These are phyloP conservation scores for Australoheros facetus DNA, from an alignment of 2,797 vertebrate species.

Conservation along the genomic window DNA sequence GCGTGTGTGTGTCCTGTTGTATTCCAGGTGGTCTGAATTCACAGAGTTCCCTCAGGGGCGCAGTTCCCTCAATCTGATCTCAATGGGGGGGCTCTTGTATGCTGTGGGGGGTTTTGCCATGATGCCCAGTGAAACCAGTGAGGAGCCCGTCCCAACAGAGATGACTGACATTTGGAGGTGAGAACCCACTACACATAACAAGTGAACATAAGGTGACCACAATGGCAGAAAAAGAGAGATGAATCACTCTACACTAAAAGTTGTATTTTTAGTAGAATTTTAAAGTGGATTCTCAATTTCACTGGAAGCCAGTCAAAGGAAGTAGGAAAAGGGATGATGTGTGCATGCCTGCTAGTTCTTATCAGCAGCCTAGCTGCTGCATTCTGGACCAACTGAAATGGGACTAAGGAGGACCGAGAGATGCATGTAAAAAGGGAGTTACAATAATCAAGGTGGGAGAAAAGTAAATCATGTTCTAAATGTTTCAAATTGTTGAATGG, in stretches of 20 bases:
- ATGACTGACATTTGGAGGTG: constrained; percentile 97
- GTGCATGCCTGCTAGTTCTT: too few species aligned
- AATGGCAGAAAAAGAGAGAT: not conserved
- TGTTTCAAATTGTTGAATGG: too few species aligned
- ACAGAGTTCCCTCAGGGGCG: constrained; percentile 94
- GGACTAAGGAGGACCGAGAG: too few species aligned
- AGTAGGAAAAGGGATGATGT: too few species aligned
- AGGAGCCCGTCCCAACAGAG: constrained; percentile 91
- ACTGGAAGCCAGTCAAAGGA: too few species aligned
- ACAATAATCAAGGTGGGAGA: too few species aligned
- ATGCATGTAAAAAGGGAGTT: too few species aligned
- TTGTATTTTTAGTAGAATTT: accelerated
- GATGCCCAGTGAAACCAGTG: constrained; percentile 87
- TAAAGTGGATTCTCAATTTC: too few species aligned
- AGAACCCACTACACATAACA: constrained; percentile 17
- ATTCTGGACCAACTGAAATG: too few species aligned
- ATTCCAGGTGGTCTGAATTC: constrained; percentile 90
- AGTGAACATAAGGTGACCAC: not conserved
- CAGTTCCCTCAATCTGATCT: constrained; percentile 90
- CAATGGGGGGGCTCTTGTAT: constrained; percentile 85
- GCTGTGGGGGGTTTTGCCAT: constrained; percentile 93
- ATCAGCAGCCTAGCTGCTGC: too few species aligned
- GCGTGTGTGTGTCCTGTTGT: constrained; percentile 28
- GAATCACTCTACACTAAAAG: not conserved
- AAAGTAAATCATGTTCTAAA: too few species aligned